A percentile compares a stretch with the other conserved stretches of the same genome.
phyloP scores from a whole-genome alignment of 2,888 invertebrate species.

The Achlya flavicornis region DNA sequence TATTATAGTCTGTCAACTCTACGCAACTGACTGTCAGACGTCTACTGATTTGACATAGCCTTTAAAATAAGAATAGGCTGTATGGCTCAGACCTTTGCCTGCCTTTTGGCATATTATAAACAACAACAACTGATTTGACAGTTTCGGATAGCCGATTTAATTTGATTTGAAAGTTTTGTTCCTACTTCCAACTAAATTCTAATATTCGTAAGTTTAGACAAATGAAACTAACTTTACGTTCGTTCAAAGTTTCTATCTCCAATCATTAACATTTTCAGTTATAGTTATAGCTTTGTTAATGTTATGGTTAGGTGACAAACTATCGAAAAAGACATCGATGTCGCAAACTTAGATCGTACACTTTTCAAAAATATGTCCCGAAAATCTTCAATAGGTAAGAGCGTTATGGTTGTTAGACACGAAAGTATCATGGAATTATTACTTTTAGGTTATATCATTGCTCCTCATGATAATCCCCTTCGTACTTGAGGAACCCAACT shows the following conservation, averaged over 20 bases:
- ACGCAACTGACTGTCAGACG: not conserved
- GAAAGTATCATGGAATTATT: constrained; percentile 57
- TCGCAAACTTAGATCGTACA: not conserved
- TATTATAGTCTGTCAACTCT: no score
- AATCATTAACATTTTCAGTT: not conserved
- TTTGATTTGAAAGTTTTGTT: no score
- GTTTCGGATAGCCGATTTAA: no score
- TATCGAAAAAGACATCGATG: not conserved
- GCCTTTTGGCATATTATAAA: no score
- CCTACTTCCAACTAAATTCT: no score
- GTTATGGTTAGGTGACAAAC: not conserved
- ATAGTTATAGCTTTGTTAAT: not conserved
- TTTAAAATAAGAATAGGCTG: no score
- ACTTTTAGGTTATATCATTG: constrained; percentile 77
- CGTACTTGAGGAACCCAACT: constrained; percentile 53
- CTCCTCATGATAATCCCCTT: constrained; percentile 74
- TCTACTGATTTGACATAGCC: no score
- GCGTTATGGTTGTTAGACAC: constrained; percentile 18
- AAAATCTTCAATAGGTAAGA: constrained; percentile 15
- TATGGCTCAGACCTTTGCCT: no score
- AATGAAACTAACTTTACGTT: no score
- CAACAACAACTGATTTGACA: no score
- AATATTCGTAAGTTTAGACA: no score
- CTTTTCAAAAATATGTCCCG: not conserved
- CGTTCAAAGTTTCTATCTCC: no score